phyloP scores from a whole-genome alignment of 64 coral and sea anemone genomes.

The Actinia tenebrosa region DNA sequence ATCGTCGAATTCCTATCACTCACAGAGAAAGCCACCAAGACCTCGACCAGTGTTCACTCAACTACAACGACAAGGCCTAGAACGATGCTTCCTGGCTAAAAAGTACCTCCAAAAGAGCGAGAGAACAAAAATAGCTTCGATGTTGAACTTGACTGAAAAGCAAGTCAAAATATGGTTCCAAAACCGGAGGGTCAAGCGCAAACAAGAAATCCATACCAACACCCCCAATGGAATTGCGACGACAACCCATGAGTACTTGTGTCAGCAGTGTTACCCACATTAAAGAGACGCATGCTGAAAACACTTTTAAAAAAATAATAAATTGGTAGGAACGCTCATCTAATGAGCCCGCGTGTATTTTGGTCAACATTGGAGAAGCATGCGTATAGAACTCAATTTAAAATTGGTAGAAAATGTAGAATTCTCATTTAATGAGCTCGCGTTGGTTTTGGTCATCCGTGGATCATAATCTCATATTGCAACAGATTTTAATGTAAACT shows the following conservation, averaged over 20 bases:
- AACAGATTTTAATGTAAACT: too few relatives aligned
- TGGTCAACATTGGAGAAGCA: neutral
- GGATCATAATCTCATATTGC: too few relatives aligned
- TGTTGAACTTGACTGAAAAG: constrained; percentile 27
- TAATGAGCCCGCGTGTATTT: too few relatives aligned
- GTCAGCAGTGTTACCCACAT: constrained; percentile 35
- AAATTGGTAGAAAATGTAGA: too few relatives aligned
- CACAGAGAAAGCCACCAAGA: neutral
- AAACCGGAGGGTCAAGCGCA: constrained; percentile 36
- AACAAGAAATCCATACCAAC: constrained; percentile 2
- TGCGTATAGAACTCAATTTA: neutral
- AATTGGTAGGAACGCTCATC: too few relatives aligned
- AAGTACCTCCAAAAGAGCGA: constrained; percentile 34
- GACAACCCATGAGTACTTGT: constrained; percentile 4
- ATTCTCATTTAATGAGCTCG: too few relatives aligned
- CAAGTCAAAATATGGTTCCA: constrained; percentile 62
- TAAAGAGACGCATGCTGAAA: neutral
- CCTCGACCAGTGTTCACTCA: constrained; percentile 42
- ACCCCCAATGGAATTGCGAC: neutral
- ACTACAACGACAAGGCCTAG: constrained; percentile 25
- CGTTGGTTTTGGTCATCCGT: too few relatives aligned
- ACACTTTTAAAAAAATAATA: too few relatives aligned
- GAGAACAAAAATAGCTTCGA: constrained; percentile 26
- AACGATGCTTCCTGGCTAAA: constrained; percentile 6
- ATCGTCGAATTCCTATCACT: neutral